phyloP scores from a whole-genome alignment of 2,888 invertebrate species.

The Sipha maydis region DNA sequence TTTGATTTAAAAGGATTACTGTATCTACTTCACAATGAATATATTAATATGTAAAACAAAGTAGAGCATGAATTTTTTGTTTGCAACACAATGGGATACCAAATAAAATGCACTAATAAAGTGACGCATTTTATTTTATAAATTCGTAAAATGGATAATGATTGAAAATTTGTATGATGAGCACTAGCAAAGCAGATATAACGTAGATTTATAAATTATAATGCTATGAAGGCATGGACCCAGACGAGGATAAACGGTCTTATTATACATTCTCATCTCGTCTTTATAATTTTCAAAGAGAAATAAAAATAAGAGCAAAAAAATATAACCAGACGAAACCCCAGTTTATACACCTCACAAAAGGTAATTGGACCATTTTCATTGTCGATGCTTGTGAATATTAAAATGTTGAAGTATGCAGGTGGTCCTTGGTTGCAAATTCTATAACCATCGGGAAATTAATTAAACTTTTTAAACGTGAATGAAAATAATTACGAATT shows the following conservation, averaged over 20 bases:
- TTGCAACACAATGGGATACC: not conserved
- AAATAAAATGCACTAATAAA: not conserved
- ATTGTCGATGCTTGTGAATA: slow-evolving; percentile 55
- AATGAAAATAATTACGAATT: slow-evolving; percentile 32
- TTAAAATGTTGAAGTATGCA: slow-evolving; percentile 36
- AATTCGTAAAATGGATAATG: not conserved
- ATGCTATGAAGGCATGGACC: slow-evolving; percentile 23
- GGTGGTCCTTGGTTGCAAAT: slow-evolving; percentile 32
- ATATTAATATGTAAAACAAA: not conserved
- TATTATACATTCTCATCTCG: slow-evolving; percentile 57
- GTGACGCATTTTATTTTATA: not conserved
- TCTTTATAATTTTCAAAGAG: slow-evolving; percentile 53
- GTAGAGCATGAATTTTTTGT: not conserved
- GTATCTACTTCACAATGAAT: too few relatives aligned
- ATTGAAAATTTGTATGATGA: not conserved
- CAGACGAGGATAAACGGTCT: slow-evolving; percentile 44
- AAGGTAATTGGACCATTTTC: slow-evolving; percentile 60
- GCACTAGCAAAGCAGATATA: slow-evolving; percentile 1
- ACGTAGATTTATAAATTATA: slow-evolving; percentile 5
- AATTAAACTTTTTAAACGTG: slow-evolving; percentile 39
- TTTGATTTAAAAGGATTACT: not conserved
- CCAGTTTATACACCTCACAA: slow-evolving; percentile 46
- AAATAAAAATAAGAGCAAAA: slow-evolving; percentile 35
- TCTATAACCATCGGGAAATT: not conserved
- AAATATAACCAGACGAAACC: slow-evolving; percentile 45